Conservation (phyloP, 1,140 invertebrate species). For the Drosophila rufa region DNA sequence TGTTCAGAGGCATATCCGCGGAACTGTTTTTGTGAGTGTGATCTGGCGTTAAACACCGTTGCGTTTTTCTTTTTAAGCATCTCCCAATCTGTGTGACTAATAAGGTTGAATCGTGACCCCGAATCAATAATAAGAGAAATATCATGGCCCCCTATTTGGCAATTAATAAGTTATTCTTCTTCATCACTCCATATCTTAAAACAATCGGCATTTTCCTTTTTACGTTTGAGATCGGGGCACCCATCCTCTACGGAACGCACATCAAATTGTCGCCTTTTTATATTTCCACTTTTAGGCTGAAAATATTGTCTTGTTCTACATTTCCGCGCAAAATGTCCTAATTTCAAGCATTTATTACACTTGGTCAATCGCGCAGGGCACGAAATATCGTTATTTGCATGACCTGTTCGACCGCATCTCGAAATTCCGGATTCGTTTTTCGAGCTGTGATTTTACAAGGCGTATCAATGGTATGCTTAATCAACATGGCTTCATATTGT, state of each 20-base stretch:
- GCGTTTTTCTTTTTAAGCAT: slow-evolving; percentile 5
- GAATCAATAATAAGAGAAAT: slow-evolving; percentile 23
- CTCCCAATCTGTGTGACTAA: neutral
- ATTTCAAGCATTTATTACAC: too few species aligned
- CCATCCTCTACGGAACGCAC: neutral
- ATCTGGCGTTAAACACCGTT: slow-evolving; percentile 17
- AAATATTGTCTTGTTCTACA: too few species aligned
- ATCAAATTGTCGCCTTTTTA: neutral
- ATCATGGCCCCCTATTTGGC: neutral
- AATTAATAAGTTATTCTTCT: neutral
- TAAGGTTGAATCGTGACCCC: slow-evolving; percentile 32
- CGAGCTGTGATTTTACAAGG: too few species aligned
- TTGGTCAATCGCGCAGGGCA: too few species aligned
- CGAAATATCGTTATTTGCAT: too few species aligned
- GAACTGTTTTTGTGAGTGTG: slow-evolving; percentile 29
- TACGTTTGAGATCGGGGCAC: neutral
- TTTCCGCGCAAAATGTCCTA: too few species aligned
- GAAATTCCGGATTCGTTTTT: too few species aligned
- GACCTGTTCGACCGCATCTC: too few species aligned
- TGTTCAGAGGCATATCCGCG: slow-evolving; percentile 3
- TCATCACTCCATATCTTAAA: neutral
- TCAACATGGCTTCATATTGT: too few species aligned
- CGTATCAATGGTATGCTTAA: too few species aligned
- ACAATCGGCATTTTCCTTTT: neutral
- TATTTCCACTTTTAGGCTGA: neutral